phyloP scores from a whole-genome alignment of 2,888 invertebrate genomes.

The Icerya purchasi region DNA sequence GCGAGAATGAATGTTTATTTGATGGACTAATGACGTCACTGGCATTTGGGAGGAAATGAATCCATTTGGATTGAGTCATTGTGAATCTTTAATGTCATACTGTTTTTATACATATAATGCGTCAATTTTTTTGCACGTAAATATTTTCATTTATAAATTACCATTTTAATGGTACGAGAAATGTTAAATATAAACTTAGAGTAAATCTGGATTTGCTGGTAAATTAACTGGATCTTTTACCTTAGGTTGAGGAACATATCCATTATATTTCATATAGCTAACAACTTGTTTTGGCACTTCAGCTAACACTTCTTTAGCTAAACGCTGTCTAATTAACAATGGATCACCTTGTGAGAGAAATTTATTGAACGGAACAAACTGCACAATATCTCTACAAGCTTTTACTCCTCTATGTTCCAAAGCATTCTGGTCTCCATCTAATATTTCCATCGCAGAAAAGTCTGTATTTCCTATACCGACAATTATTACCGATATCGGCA shows the following conservation, averaged over 20 bases:
- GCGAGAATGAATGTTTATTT: no score
- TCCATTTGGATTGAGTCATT: no score
- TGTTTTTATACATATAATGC: no score
- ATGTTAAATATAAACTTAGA: constrained; percentile 6
- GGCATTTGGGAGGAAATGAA: no score
- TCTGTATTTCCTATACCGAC: constrained; percentile 27
- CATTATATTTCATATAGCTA: constrained; percentile 28
- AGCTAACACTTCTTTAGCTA: constrained; percentile 36
- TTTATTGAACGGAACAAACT: constrained; percentile 32
- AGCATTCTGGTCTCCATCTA: constrained; percentile 22
- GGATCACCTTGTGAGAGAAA: constrained; percentile 22
- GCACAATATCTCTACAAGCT: constrained; percentile 36
- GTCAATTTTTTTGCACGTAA: no score
- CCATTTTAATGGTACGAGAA: no score
- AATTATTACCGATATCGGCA: constrained; percentile 36
- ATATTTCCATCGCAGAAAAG: constrained; percentile 22
- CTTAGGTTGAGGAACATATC: constrained; percentile 28
- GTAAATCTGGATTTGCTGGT: constrained; percentile 23
- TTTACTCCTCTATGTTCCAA: constrained; percentile 19
- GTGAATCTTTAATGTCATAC: no score
- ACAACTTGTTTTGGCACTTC: constrained; percentile 33
- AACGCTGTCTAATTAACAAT: constrained; percentile 22
- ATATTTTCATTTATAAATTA: no score
- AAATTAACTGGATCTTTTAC: constrained; percentile 20
- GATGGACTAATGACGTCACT: no score